Evolutionary conservation across 1,140 invertebrate genomes (phyloP).

Genomic region (Drosophila asahinai): DNA sequence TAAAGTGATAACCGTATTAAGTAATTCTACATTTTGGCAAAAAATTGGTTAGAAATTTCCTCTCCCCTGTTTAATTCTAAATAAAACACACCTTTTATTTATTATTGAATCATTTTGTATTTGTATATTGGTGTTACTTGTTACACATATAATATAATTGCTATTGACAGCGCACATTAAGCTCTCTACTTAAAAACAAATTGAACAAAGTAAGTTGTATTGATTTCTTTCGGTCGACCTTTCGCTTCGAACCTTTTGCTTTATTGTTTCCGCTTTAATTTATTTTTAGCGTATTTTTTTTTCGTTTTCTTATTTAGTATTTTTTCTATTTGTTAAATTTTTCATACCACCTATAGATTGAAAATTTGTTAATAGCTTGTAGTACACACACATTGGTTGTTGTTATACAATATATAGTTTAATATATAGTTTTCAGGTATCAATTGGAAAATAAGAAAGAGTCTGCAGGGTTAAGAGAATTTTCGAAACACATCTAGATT

Average conservation of each 20-base stretch:
- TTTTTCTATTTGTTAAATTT: slow-evolving; percentile 39
- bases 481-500: slow-evolving; percentile 58
- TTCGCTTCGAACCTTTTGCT: slow-evolving; percentile 7
- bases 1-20: no score
- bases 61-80: no score
- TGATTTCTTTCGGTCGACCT: slow-evolving; percentile 20
- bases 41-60: no score
- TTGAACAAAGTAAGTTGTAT: slow-evolving; percentile 64
- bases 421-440: slow-evolving; percentile 57
- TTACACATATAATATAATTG: slow-evolving; percentile 65
- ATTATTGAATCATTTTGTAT: slow-evolving; percentile 71
- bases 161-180: slow-evolving; percentile 82
- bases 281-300: slow-evolving; percentile 2
- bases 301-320: slow-evolving; percentile 14
- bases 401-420: slow-evolving; percentile 64
- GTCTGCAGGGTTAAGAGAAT: slow-evolving; percentile 37
- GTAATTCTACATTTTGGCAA: no score
- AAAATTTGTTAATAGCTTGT: slow-evolving; percentile 76
- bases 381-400: slow-evolving; percentile 27
- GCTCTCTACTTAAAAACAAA: slow-evolving; percentile 78
- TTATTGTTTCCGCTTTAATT: slow-evolving; percentile 24
- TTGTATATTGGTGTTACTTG: slow-evolving; percentile 76
- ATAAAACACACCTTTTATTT: slow-evolving; percentile 30
- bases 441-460: slow-evolving; percentile 71
- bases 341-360: slow-evolving; percentile 67